Conservation (phyloP, 2,888 invertebrate genomes). For the Mimas tiliae region DNA sequence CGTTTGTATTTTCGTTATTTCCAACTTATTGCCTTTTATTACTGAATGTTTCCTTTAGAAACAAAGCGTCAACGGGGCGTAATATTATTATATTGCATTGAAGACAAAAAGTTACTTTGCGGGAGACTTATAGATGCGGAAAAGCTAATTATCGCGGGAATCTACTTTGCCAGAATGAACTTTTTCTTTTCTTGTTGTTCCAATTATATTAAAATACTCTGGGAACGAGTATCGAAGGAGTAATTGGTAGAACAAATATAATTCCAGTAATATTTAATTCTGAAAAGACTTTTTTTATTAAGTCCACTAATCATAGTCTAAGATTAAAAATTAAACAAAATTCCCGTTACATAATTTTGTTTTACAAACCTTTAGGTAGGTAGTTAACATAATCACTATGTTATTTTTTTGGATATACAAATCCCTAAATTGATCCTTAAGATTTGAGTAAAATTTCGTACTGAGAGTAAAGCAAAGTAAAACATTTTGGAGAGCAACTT, state of each 20-base stretch:
- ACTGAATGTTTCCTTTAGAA: not conserved
- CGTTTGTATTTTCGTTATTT: not conserved
- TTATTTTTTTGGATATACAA: not conserved
- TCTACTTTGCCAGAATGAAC: no score
- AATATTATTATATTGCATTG: not conserved
- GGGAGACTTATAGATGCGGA: not conserved
- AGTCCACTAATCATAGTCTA: no score
- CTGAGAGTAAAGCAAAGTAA: not conserved
- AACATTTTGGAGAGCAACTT: not conserved
- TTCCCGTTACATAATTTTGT: not conserved
- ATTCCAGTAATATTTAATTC: no score
- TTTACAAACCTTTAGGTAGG: not conserved
- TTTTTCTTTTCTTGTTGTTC: no score
- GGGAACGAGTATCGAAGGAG: no score
- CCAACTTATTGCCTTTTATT: conserved; percentile 11
- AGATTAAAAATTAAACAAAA: no score
- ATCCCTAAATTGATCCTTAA: not conserved
- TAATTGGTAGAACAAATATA: no score
- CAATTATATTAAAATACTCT: no score
- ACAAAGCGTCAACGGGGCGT: not conserved
- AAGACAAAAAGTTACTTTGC: not conserved
- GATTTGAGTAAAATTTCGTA: not conserved
- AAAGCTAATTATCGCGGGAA: no score
- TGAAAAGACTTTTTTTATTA: no score
- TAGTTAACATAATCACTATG: not conserved